Evolutionary conservation across 2,797 vertebrate genomes (phyloP).

Genomic region (Enteromius paludinosus): DNA sequence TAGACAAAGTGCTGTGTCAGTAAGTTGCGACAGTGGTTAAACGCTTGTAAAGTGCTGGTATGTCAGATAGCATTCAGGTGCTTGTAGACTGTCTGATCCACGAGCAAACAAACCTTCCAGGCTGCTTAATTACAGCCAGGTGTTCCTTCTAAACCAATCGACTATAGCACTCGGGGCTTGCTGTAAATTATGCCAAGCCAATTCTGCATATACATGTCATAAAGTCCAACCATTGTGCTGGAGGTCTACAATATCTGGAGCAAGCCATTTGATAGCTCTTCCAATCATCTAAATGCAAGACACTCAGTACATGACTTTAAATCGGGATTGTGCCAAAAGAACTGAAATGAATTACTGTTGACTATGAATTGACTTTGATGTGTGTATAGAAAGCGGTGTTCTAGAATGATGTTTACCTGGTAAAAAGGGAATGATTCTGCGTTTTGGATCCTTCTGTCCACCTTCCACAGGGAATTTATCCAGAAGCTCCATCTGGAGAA

Average conservation of each 20-base stretch:
- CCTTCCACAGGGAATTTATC: constrained; percentile 99
- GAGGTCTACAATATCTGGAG: neutral
- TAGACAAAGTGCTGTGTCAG: constrained; percentile 49
- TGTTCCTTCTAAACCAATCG: neutral
- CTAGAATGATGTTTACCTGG: constrained; percentile 82
- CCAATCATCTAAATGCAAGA: neutral
- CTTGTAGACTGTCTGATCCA: constrained; percentile 18
- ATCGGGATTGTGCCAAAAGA: neutral
- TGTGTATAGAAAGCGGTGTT: neutral
- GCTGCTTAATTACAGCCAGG: constrained; percentile 16
- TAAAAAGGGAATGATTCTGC: constrained; percentile 96
- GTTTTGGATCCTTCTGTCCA: constrained; percentile 98
- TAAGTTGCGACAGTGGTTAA: constrained; percentile 41
- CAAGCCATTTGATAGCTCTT: neutral
- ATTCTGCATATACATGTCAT: neutral
- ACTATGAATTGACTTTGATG: neutral
- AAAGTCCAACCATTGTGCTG: neutral
- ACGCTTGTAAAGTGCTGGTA: constrained; percentile 34
- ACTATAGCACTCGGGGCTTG: neutral
- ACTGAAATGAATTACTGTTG: neutral
- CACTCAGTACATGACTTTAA: neutral
- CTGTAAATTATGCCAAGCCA: neutral
- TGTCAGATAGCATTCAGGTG: constrained; percentile 26
- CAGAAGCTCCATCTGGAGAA: constrained; percentile 95
- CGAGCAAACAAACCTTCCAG: neutral